phyloP scores from a whole-genome alignment of 2,888 invertebrate species.

The Drosophila affinis region DNA sequence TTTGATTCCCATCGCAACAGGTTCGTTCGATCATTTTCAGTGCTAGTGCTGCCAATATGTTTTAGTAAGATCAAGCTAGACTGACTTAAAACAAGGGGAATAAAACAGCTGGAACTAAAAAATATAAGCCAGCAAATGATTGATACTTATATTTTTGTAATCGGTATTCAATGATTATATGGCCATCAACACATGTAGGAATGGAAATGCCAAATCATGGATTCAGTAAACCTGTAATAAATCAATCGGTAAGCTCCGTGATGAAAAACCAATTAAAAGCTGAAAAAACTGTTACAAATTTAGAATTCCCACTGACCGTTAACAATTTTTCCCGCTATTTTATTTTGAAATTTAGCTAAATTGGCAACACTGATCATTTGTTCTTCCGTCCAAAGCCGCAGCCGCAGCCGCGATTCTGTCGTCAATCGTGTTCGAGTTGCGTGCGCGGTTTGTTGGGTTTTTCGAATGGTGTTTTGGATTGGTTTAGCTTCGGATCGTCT shows the following conservation, averaged over 20 bases:
- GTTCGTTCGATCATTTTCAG: conserved; percentile 3
- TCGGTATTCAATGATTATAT: too few species aligned
- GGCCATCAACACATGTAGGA: too few species aligned
- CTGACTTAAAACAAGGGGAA: not conserved
- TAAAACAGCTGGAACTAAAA: not conserved
- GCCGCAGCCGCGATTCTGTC: conserved; percentile 2
- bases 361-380: conserved; percentile 6
- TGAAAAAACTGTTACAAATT: too few species aligned
- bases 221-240: too few species aligned
- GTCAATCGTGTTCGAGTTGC: conserved; percentile 50
- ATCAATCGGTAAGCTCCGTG: too few species aligned
- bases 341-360: not conserved
- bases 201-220: too few species aligned
- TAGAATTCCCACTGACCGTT: too few species aligned
- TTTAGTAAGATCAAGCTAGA: not conserved
- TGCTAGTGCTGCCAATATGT: not conserved
- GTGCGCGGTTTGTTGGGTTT: conserved; percentile 37
- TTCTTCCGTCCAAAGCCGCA: conserved; percentile 5
- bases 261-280: too few species aligned
- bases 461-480: conserved; percentile 16
- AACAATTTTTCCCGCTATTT: not conserved
- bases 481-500: conserved; percentile 24
- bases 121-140: not conserved
- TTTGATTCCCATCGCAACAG: not conserved
- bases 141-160: not conserved